Evolutionary conservation across 2,797 vertebrate genomes (phyloP).

Genomic region (Eulemur coronatus): DNA sequence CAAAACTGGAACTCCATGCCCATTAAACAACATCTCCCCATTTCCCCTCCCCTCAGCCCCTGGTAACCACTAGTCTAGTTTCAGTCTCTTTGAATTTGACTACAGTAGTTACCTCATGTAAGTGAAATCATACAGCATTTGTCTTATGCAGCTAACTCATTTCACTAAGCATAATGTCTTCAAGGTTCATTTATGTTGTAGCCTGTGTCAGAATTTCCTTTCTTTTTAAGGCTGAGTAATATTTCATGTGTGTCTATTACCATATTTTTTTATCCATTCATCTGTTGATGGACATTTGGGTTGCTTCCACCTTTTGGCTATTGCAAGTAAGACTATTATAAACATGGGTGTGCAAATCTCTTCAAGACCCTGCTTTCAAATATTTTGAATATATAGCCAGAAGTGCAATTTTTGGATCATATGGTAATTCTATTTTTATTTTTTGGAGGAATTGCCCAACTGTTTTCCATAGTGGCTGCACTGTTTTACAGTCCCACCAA

Average conservation of each 20-base stretch:
- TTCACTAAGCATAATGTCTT: not conserved
- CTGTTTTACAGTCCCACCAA: not conserved
- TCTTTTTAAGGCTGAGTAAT: not conserved
- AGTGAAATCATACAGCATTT: not conserved
- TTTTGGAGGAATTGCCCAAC: not conserved
- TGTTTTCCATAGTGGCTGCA: not conserved
- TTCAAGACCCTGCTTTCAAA: not conserved
- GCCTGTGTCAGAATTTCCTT: not conserved
- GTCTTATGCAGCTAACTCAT: not conserved
- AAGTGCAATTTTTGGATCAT: not conserved
- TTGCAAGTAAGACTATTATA: not conserved
- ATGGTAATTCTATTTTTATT: not conserved
- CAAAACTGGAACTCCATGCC: not conserved
- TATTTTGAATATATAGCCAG: not conserved
- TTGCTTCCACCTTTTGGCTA: not conserved
- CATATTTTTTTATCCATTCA: not conserved
- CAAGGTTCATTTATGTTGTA: not conserved
- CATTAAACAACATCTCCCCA: not conserved
- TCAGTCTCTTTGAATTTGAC: not conserved
- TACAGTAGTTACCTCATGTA: not conserved
- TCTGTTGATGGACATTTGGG: not conserved
- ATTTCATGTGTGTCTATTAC: not conserved
- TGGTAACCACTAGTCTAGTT: not conserved
- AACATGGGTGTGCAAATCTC: not conserved
- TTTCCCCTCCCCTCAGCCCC: not conserved